phyloP scores from a whole-genome alignment of 1,140 invertebrate species.

The Patella vulgata region DNA sequence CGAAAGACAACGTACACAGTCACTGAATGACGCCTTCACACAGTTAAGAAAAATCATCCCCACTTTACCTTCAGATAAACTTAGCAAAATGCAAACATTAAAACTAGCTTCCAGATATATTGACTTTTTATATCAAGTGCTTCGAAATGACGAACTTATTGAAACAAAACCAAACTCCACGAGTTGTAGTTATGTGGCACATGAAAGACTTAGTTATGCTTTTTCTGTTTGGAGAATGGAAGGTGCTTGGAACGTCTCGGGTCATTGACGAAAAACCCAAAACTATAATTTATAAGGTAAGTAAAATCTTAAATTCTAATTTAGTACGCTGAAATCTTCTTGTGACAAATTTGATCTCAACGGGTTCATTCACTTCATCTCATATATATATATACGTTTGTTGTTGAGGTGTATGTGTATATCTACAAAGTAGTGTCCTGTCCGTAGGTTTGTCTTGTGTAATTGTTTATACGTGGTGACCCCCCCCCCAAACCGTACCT shows the following conservation, averaged over 20 bases:
- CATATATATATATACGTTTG: too few species aligned
- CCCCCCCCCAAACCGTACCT: too few species aligned
- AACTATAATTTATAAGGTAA: background rate
- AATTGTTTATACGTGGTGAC: too few species aligned
- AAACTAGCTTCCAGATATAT: constrained; percentile 82
- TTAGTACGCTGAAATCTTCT: too few species aligned
- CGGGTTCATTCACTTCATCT: too few species aligned
- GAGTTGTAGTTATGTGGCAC: constrained; percentile 80
- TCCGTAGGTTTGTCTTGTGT: too few species aligned
- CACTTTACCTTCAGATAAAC: constrained; percentile 96
- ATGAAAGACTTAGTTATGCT: constrained; percentile 92
- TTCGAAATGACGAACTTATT: constrained; percentile 51
- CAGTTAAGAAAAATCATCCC: constrained; percentile 94
- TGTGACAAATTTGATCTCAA: too few species aligned
- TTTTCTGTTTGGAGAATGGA: constrained; percentile 98
- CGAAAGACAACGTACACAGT: constrained; percentile 96
- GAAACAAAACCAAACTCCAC: constrained; percentile 62
- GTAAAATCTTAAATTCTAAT: too few species aligned
- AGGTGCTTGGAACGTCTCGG: constrained; percentile 77
- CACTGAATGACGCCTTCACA: constrained; percentile 95
- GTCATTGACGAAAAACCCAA: constrained; percentile 34
- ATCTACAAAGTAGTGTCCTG: too few species aligned
- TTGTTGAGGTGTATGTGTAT: too few species aligned
- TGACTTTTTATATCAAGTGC: constrained; percentile 88
- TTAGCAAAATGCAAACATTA: constrained; percentile 98